Evolutionary conservation across 2,888 invertebrate genomes (phyloP), one percentile per base, ranked within the genome.

Genomic region (Sarcophaga carnaria): DNA sequence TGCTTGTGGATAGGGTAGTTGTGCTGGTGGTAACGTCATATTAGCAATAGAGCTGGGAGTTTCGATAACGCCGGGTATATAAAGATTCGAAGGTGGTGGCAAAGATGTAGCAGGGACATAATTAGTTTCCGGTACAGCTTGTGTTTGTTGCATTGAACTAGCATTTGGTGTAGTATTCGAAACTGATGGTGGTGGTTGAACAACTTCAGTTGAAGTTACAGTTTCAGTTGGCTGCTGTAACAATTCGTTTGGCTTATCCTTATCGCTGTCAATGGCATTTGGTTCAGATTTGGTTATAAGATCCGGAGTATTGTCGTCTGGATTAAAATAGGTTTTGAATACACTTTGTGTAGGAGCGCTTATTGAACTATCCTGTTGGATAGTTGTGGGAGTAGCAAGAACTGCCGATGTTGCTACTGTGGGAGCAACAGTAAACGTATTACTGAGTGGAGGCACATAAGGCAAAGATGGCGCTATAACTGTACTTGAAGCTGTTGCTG

Each of bases 381-480:
- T 70, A 47, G 88, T 87, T 82, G 88, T 20, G 64, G 11, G 49
- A 12, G 67, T 66, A 17, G 80, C 17, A 20, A 45, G 14, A 17
- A 79, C 45, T 69, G 78, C 54, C 20, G 76, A n/a, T 74, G 80
- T 45, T 12, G 69, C 14, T 12, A 6, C 12, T 10, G 80, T 10
- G 4, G 77, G 22, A 45, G 70, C 47, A 37, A 54, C 54, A 54
- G 83, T 80, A 74, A 93, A 93, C 5, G 92, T 93, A 87, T 92
- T 93, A 12, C 92, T 92, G 81, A 94, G 89, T 20, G 94, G 94
- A 60, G 93, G 93, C 88, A 94, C 93, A 89, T 93, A 93, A 77
- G 94, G 93, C 89, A 92, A 90, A 74, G 93, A 91, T 20, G 93
- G 92, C 79, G 92, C 89, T 70, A 92, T 91, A 71, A 90, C 84